Base-by-base conservation (phyloP, 2,113 vertebrate genomes). In the Triplophysa dalaica region DNA sequence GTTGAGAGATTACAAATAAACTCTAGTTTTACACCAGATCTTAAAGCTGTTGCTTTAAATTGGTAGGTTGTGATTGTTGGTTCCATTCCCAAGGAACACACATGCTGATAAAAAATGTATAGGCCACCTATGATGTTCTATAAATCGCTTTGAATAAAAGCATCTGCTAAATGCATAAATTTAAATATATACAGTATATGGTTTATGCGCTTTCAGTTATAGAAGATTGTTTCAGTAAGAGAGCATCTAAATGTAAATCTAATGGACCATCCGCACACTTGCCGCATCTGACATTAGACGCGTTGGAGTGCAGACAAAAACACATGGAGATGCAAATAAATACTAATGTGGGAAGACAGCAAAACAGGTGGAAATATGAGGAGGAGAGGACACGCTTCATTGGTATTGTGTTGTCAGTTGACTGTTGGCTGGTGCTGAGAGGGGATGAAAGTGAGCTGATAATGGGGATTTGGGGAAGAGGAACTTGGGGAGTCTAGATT, bases 301-400 rank as follows among this genome's bases (percentile, higher is more conserved):
- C 65, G 10, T 41, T 62, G 52, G 50, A 52, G 63, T 70, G 24
- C 1, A 65, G 16, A 29, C 24, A 64, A 72, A 74, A 68, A 22
- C 11, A 19, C 61, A 45, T 48, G 3, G 43, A 75, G 70, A 48
- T 63, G 54, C 26, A 45, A 26, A 70, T 56, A 26, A 58, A 78
- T 33, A 14, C 52, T 68, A 56, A 69, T 54, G 17, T 60, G 26
- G n/a, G 17, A 75, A 78, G 70, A 66, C 64, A 83, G 70, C 50
- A 74, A 10, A 52, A 45, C 79, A 80, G 74, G 45, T 68, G 74
- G 78, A 86, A 85, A 87, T 77, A 83, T 52, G 81, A 68, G 75
- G 74, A 82, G 86, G 80, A 81, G 80, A 82, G 83, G 81, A 85
- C 70, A 78, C 82, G 86, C 88, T 87, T 86, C 84, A 88, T 85